Conservation (phyloP, 2,888 invertebrate genomes). For the Hydroisotoma schaefferi region DNA sequence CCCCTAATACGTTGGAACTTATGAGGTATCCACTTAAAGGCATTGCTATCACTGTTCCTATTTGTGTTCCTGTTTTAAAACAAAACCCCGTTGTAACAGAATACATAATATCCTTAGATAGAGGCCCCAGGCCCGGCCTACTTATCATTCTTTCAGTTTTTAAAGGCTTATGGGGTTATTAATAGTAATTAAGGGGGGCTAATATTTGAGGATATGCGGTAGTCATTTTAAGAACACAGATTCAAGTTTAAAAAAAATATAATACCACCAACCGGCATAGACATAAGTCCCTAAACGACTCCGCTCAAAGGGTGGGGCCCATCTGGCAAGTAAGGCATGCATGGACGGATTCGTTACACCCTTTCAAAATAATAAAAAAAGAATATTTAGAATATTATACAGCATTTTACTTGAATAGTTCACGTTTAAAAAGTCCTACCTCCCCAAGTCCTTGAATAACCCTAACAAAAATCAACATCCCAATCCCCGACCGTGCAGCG, state of each 20-base stretch:
- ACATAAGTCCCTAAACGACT: slow-evolving; percentile 84
- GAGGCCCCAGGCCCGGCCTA: no score
- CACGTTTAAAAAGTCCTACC: slow-evolving; percentile 53
- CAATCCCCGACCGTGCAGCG: slow-evolving; percentile 67
- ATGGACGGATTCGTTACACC: slow-evolving; percentile 94
- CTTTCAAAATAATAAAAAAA: slow-evolving; percentile 52
- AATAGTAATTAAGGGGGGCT: no score
- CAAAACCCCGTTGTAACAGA: neutral
- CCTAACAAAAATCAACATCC: slow-evolving; percentile 68
- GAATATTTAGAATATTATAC: neutral
- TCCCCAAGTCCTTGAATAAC: slow-evolving; percentile 80
- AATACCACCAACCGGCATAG: slow-evolving; percentile 63
- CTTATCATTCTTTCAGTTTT: no score
- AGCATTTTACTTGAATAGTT: no score
- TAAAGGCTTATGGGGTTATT: no score
- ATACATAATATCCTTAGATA: neutral
- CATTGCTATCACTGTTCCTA: slow-evolving; percentile 83
- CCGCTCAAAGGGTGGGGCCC: slow-evolving; percentile 89
- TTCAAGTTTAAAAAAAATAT: neutral
- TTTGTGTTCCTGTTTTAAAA: slow-evolving; percentile 69
- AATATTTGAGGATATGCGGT: no score
- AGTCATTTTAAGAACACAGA: no score
- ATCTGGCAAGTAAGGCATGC: slow-evolving; percentile 85
- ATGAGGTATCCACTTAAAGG: slow-evolving; percentile 81
- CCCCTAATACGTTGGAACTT: slow-evolving; percentile 67